A percentile compares a stretch with the other conserved stretches of the same genome.
phyloP scores from a whole-genome alignment of 92 coral and sea anemone species.

The Nematostella vectensis region DNA sequence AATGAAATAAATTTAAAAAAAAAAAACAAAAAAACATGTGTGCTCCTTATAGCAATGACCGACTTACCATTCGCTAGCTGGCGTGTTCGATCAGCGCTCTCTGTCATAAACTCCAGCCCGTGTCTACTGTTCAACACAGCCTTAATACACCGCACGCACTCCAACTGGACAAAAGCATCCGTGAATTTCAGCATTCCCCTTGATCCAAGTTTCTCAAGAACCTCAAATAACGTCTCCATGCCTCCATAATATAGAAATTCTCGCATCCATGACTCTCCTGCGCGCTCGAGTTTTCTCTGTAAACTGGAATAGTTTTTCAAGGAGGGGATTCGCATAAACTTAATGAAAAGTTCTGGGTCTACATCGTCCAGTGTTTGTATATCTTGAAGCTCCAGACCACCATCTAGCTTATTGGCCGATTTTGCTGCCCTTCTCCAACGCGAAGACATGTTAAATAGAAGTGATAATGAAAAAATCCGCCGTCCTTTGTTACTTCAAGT shows the following conservation, averaged over 20 bases:
- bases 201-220: conserved; percentile 65
- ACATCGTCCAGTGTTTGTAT: conserved; percentile 39
- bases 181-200: conserved; percentile 54
- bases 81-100: conserved; percentile 49
- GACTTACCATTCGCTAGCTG: conserved; percentile 79
- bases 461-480: neutral
- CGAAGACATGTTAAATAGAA: conserved; percentile 25
- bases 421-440: conserved; percentile 36
- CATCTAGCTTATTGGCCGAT: conserved; percentile 21
- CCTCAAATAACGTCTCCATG: conserved; percentile 64
- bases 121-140: conserved; percentile 78
- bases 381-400: conserved; percentile 24
- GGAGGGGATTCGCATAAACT: conserved; percentile 68
- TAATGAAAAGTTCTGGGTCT: conserved; percentile 63
- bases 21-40: too few species aligned
- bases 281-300: conserved; percentile 41
- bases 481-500: neutral
- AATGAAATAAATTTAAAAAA: too few species aligned
- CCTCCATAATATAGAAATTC: conserved; percentile 80
- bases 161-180: conserved; percentile 72
- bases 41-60: too few species aligned
- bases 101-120: conserved; percentile 71
- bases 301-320: conserved; percentile 63
- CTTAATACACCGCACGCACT: conserved; percentile 87
- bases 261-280: conserved; percentile 71